Conservation (phyloP, 1,140 invertebrate species). For the Xylocopa sonorina region DNA sequence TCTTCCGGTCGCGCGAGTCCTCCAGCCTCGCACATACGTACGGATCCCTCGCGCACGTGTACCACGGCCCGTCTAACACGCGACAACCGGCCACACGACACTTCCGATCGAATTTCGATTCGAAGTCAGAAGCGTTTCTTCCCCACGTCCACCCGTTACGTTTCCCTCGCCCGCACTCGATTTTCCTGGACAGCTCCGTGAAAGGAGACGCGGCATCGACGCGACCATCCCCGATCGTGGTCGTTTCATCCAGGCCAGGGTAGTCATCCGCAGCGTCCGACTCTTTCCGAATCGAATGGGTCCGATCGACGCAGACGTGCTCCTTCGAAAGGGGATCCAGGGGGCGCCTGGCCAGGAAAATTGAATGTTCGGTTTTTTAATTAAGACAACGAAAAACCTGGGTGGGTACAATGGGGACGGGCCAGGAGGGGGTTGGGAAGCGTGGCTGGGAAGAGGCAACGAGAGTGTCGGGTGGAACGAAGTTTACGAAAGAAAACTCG, state of each 20-base stretch:
- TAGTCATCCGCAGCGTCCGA: background rate
- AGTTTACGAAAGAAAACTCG: slow-evolving; percentile 61
- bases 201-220: background rate
- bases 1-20: slow-evolving; percentile 39
- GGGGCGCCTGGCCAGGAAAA: slow-evolving; percentile 56
- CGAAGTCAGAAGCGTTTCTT: background rate
- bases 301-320: background rate
- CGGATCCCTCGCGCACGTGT: no score
- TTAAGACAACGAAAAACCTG: slow-evolving; percentile 64
- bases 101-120: slow-evolving; percentile 49
- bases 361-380: slow-evolving; percentile 73
- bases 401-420: no score
- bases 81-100: slow-evolving; percentile 25
- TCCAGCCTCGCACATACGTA: no score
- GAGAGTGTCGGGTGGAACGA: slow-evolving; percentile 46
- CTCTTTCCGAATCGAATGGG: background rate
- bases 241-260: no score
- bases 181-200: background rate
- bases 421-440: background rate
- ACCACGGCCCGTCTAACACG: background rate
- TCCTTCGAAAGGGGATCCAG: background rate
- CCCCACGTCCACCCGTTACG: background rate
- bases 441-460: background rate
- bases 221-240: background rate
- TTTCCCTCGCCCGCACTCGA: background rate